Evolutionary conservation across 2,888 invertebrate genomes (phyloP).

Genomic region (Eubasilissa splendida): DNA sequence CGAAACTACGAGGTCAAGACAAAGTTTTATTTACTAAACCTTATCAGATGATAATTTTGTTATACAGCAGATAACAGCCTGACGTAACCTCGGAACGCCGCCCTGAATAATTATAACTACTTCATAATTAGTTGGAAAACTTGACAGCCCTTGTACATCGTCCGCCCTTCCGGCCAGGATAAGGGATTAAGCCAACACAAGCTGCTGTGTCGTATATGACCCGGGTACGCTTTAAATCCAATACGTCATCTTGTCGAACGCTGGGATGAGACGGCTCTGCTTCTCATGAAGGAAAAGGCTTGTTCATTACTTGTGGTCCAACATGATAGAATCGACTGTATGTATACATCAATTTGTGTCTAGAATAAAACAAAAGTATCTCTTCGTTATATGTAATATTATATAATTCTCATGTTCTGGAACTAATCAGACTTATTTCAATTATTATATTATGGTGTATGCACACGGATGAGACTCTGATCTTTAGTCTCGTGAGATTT

Average conservation of each 20-base stretch:
- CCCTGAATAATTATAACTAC: slow-evolving; percentile 40
- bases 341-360: no score
- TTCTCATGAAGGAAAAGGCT: neutral
- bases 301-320: neutral
- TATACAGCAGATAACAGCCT: no score
- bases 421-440: no score
- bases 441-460: no score
- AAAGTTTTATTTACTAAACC: no score
- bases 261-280: neutral
- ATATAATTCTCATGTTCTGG: no score
- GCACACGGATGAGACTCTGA: no score
- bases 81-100: neutral
- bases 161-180: slow-evolving; percentile 4
- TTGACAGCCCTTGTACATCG: slow-evolving; percentile 20
- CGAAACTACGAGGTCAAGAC: no score
- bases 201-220: slow-evolving; percentile 1
- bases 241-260: slow-evolving; percentile 17
- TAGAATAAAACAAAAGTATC: no score
- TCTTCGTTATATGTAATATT: no score
- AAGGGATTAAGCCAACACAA: slow-evolving; percentile 31
- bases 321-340: neutral
- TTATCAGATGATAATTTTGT: no score
- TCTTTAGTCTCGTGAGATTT: no score
- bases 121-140: slow-evolving; percentile 48
- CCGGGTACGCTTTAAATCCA: neutral